Evolutionary conservation across 2,888 invertebrate species (phyloP), one percentile per base, ranked within the genome.

Genomic region (Drosophila atripex): DNA sequence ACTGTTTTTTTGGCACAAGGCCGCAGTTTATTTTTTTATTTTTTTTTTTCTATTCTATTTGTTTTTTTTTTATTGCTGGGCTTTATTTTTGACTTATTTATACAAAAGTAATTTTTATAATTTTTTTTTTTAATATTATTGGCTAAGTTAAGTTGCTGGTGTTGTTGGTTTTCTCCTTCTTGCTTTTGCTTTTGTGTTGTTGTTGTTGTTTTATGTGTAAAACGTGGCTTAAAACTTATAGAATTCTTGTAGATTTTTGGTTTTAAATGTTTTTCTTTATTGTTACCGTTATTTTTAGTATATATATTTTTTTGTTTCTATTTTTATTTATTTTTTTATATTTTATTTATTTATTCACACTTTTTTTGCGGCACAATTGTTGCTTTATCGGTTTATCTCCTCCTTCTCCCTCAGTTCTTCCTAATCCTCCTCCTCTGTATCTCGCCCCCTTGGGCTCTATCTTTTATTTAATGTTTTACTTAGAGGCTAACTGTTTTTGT

Each of bases 141-240:
- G 77, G 88, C 88, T 86, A 88, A 80, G 77, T 84, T 84, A 63
- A 64, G 71, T 86, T 86, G 58, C 65, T 64, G 43, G 71, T 57
- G 51, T 53, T 43, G 25, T 28, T 32, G 32, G 28, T 49, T 53
- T 43, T 55, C 30, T 21, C 25, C 43, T 56, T 30, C 72, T 68
- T 18, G 18, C 18, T 49, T 65, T 35, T 57, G 70, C 21, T 21
- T 9, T 28, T 28, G 28, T 7, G 8, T 73, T 73, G 51, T 72
- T 41, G 73, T 71, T 77, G 80, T 74, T 79, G 63, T 74, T 57
- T 55, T 49, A 71, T 76, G 82, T 89, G 78, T 74, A 80, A 90
- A 89, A 89, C 87, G 77, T 89, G 76, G 78, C 88, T 89, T 89
- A 89, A 75, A 73, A 77, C 41, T 73, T 88, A 88, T 88, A 82